phyloP scores from a whole-genome alignment of 2,888 invertebrate species.

The Oeneis ivallda region DNA sequence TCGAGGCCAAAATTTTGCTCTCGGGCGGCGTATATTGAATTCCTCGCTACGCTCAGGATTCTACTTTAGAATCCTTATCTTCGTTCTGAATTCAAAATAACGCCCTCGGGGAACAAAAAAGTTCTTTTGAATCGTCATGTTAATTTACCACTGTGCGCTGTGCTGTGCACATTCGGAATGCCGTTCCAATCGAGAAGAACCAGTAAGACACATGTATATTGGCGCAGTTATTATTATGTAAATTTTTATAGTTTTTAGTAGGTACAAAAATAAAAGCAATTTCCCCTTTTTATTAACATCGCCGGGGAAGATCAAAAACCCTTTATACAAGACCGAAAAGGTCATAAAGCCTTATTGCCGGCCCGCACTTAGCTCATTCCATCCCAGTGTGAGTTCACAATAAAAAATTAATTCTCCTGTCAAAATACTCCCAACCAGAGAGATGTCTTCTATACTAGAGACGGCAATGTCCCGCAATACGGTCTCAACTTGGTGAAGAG shows the following conservation, averaged over 20 bases:
- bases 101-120: too few relatives aligned
- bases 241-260: conserved; percentile 9
- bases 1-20: too few relatives aligned
- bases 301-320: conserved; percentile 43
- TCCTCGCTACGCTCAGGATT: too few relatives aligned
- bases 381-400: conserved; percentile 56
- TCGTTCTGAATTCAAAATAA: too few relatives aligned
- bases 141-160: too few relatives aligned
- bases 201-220: conserved; percentile 25
- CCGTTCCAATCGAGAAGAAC: too few relatives aligned
- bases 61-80: too few relatives aligned
- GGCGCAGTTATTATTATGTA: conserved; percentile 5
- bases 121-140: too few relatives aligned
- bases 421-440: conserved; percentile 50
- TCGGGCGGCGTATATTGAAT: too few relatives aligned
- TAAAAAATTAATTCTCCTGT: conserved; percentile 60
- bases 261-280: conserved; percentile 27
- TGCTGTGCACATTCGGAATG: too few relatives aligned
- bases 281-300: conserved; percentile 36
- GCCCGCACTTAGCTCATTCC: conserved; percentile 55
- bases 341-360: conserved; percentile 47
- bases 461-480: neutral
- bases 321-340: conserved; percentile 45
- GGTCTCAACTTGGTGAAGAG: too few relatives aligned
- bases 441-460: neutral